phyloP scores from a whole-genome alignment of 2,888 invertebrate genomes.

The Cantharis rufa region DNA sequence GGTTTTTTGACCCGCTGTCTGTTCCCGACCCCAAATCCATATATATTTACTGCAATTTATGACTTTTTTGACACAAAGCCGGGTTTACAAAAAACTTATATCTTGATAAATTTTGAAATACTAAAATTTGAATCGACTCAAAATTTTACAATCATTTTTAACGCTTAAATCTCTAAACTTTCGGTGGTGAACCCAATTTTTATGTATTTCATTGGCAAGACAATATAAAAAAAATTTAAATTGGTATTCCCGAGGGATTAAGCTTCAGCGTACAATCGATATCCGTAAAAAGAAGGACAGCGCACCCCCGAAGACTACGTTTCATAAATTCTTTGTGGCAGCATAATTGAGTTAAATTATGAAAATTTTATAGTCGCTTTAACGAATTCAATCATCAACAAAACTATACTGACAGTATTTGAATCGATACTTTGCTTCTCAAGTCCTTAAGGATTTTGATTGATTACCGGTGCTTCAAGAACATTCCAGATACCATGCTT shows the following conservation, averaged over 20 bases:
- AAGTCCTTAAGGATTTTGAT: background rate
- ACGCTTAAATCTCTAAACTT: too few species aligned
- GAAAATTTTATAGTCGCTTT: background rate
- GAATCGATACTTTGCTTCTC: background rate
- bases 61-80: background rate
- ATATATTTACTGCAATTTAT: background rate
- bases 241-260: background rate
- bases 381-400: background rate
- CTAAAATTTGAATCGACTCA: background rate
- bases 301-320: background rate
- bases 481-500: background rate
- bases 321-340: background rate
- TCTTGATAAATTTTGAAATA: background rate
- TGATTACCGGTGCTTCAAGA: background rate
- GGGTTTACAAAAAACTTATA: background rate
- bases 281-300: background rate
- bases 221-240: background rate
- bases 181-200: background rate
- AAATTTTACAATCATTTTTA: background rate
- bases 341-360: background rate
- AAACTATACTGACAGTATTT: background rate
- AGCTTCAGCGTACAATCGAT: background rate
- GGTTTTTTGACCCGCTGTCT: background rate
- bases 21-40: background rate
- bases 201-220: background rate